Evolutionary conservation across 1,140 invertebrate species (phyloP).

Genomic region (Drosophila nikananu): DNA sequence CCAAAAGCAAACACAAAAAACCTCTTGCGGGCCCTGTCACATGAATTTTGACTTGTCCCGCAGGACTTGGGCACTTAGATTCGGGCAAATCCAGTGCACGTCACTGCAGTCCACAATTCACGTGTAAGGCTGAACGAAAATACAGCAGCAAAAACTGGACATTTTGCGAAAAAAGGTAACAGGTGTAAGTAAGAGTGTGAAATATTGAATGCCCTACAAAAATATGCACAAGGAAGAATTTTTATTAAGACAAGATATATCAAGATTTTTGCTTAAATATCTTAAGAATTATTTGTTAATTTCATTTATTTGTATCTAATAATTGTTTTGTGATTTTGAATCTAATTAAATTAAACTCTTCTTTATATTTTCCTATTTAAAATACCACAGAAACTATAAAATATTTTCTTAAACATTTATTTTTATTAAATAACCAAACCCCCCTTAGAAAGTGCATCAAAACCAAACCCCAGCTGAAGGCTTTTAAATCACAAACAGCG

Average conservation of each 20-base stretch:
- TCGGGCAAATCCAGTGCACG: conserved; percentile 49
- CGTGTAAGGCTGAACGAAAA: conserved; percentile 37
- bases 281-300: too few species aligned
- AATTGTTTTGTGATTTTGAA: too few species aligned
- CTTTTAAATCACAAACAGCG: conserved; percentile 71
- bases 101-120: conserved; percentile 81
- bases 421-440: neutral
- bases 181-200: too few species aligned
- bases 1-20: conserved; percentile 47
- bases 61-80: conserved; percentile 45
- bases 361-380: too few species aligned
- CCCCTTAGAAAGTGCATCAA: neutral
- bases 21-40: conserved; percentile 47
- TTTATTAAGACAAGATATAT: neutral
- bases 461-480: conserved; percentile 27
- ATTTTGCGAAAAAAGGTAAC: neutral
- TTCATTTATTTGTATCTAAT: too few species aligned
- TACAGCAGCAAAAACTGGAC: conserved; percentile 21
- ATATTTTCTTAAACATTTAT: neutral
- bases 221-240: neutral
- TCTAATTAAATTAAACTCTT: too few species aligned
- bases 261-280: too few species aligned
- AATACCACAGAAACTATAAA: too few species aligned
- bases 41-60: conserved; percentile 74
- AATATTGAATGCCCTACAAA: neutral